Base-by-base conservation (phyloP, 2,797 vertebrate species). In the Lutra lutra region DNA sequence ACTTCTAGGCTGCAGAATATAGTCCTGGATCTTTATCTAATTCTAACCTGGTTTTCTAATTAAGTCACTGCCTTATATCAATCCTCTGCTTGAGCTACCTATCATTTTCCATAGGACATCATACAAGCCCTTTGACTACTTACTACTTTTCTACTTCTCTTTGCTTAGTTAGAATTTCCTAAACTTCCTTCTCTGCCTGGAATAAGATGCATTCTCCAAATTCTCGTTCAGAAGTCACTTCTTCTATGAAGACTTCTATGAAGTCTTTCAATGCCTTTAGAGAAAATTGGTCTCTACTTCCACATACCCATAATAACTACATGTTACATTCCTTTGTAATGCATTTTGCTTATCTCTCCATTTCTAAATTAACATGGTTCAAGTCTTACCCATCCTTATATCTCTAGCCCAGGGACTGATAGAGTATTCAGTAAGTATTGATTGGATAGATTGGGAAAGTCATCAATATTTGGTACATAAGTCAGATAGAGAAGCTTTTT, bases 401-500 rank as follows among this genome's bases (percentile, higher is more conserved):
- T 64, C 38, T 64, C 56, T 84, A 77, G 32, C 20, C 11, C 66
- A 54, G 66, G 66, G 56, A 68, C 58, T 62, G 29, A 32, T 32
- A 51, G 18, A 60, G 13, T 73, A 73, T 58, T 72, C n/a, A 77
- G 48, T 68, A 78, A 62, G 58, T 73, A 72, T 86, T 79, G 38
- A 79, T 54, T 89, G 35, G 48, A 46, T 96, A 93, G 56, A 80
- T 64, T 79, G 56, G 62, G 38, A 64, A 86, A 86, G 32, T 58
- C 29, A 29, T 80, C 73, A 66, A 3, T 86, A 58, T 90, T 75
- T 82, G 25, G 48, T 35, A 29, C 25, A 23, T 66, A 48, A 48
- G 15, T 94, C 20, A 75, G 46, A 86, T 20, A 68, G 46, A 86
- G 87, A 86, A 86, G 8, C 35, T 90, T 96, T 90, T 54, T 73